Evolutionary conservation across 2,888 invertebrate genomes (phyloP), one percentile per base, ranked within the genome.

Genomic region (Bhutanitis thaidina): DNA sequence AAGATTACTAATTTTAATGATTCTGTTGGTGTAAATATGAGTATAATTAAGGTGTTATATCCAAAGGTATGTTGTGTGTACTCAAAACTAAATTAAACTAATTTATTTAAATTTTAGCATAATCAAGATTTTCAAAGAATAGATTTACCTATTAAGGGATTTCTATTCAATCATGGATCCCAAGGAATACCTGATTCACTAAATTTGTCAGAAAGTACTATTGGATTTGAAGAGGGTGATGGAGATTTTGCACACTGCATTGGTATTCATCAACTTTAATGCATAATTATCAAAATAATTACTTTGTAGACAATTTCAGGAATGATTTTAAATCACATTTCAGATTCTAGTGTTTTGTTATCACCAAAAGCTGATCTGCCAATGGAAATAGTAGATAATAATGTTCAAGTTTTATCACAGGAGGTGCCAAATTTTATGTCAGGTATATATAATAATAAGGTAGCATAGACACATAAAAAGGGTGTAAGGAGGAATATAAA

Each of bases 341-440:
- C 27, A 87, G 87, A 88, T 70, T 71, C 84, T 38, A 85, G 74
- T 58, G 64, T 87, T 13, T 71, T 88, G 43, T 60, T 85, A 38
- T 88, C 88, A 34, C 88, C 88, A 32, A 88, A 86, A 64, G 82
- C 77, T 49, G 80, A 86, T 56, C 41, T 72, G 40, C 61, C 70
- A 35, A 57, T 71, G 47, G 62, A 66, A 27, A 45, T 56, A 49
- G 46, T 29, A 32, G 56, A 53, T 58, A 69, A 72, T 29, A 71
- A 72, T 52, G 32, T 41, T 49, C 71, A 77, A 56, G 62, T 65
- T 1, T 50, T 58, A 38, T 79, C 81, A 15, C 81, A 82, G 64
- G 84, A 82, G 49, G 71, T 74, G 10, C 82, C 86, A 0, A 82
- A 77, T 58, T 85, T 87, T 59, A 68, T 87, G 38, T 67, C 81